Base-by-base conservation (phyloP, 2,113 vertebrate species). In the Mirounga angustirostris region DNA sequence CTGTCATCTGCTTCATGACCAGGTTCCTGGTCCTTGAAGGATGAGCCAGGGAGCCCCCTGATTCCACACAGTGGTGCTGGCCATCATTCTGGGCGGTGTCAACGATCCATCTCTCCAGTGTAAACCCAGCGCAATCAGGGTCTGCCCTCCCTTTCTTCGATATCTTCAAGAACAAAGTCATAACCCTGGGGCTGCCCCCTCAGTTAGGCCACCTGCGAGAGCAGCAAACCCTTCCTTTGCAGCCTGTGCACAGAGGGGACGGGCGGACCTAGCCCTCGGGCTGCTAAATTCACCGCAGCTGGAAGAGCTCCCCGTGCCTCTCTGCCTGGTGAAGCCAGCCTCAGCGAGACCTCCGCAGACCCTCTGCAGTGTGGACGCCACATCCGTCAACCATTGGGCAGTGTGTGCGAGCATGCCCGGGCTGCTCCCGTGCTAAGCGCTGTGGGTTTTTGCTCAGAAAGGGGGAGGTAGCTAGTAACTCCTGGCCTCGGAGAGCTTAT, bases 301-400 rank as follows among this genome's bases (percentile, higher is more conserved):
- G 52, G 85, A 50, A 63, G 65, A 84, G 36, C 46, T 58, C 65
- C n/a, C 46, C 3, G 21, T 33, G 46, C 7, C 28, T 14, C 59
- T 86, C 74, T 50, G 36, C 56, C 30, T 11, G 63, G 84, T 12
- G 54, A 61, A 28, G 56, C 7, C 79, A 46, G 33, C 26, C 69
- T 43, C 18, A 28, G 50, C 0, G 24, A 56, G 76, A 83, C 30
- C 26, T 67, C 58, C 14, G 3, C 4, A 22, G 36, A 74, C 7
- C 73, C 73, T 12, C 40, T 52, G 18, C 2, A 7, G 65, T 1
- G 36, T 16, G 59, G 80, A 56, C 0, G 0, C 18, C 4, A 1
- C 5, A 26, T 22, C n/a, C 4, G 6, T 58, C 50, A 88, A 4
- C 12, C 0, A 2, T 36, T 59, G 65, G 43, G 43, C 11, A 33